Base-by-base conservation (phyloP, 2,113 vertebrate genomes). In the Pseudolaguvia tuberculata region DNA sequence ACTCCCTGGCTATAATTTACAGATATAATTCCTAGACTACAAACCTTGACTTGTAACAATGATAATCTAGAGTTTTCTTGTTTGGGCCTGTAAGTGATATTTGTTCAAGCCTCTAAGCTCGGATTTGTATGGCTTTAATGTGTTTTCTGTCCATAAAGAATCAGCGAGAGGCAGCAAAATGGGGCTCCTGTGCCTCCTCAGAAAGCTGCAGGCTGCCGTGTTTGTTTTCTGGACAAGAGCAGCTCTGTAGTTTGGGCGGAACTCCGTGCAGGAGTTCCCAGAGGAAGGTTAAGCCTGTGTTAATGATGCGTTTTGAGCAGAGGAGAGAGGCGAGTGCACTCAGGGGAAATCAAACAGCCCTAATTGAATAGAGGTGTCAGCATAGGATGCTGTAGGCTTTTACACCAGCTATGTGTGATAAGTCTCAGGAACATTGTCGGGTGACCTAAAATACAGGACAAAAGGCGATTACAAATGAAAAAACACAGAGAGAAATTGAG, bases 281-380 rank as follows among this genome's bases (percentile, higher is more conserved):
- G 21, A 70, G 69, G 81, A 80, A 65, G 57, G 51, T 72, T 78
- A 76, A 78, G 76, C 76, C 78, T 82, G 83, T 87, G 82, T 86
- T 90, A 90, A 90, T 89, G 89, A 89, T 86, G 84, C 86, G 75
- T 88, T 88, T 88, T 85, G 79, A 78, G 81, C 83, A 83, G 81
- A 80, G 75, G 77, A 73, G 77, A 81, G 83, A 83, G 81, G 80
- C 75, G 77, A 70, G 76, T 65, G 66, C 15, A 61, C 88, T 79
- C 83, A 1, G 78, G 88, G 89, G 89, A 90, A 91, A 91, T 91
- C 86, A 90, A 61, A 85, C 84, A 73, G 72, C 51, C 84, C 84
- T 89, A 91, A 90, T 89, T 90, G 89, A 91, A 90, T 72, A 80
- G 76, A 76, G 85, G 84, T 86, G 80, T 78, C 78, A 83, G 81